phyloP scores from a whole-genome alignment of 2,113 vertebrate species.

The Hydropotes inermis region DNA sequence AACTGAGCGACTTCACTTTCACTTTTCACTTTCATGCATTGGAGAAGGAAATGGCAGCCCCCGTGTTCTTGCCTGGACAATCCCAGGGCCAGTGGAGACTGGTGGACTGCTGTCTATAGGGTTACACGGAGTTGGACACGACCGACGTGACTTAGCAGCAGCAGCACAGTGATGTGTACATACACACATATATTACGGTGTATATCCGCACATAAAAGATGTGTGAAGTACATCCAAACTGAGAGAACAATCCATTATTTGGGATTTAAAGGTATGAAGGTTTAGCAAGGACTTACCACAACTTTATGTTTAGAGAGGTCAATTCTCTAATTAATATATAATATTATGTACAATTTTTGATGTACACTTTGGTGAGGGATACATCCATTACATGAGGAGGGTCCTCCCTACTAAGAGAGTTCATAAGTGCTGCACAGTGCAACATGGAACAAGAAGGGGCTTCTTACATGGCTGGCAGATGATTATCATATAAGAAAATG shows the following conservation, averaged over 20 bases:
- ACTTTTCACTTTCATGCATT: no score
- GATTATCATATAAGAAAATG: conserved; percentile 4
- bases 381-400: background rate
- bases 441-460: background rate
- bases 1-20: no score
- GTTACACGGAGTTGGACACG: no score
- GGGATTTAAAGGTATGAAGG: background rate
- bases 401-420: background rate
- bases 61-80: no score
- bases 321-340: background rate
- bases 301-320: background rate
- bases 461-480: background rate
- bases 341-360: background rate
- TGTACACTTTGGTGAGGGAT: background rate
- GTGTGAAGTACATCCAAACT: background rate
- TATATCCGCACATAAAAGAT: background rate
- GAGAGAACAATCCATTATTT: background rate
- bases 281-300: background rate
- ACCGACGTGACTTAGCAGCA: no score
- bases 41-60: no score
- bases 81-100: no score
- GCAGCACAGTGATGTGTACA: no score
- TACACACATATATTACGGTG: background rate
- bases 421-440: background rate
- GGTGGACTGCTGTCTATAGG: no score